Evolutionary conservation across 1,140 invertebrate genomes (phyloP).

Genomic region (Nymphalis io): DNA sequence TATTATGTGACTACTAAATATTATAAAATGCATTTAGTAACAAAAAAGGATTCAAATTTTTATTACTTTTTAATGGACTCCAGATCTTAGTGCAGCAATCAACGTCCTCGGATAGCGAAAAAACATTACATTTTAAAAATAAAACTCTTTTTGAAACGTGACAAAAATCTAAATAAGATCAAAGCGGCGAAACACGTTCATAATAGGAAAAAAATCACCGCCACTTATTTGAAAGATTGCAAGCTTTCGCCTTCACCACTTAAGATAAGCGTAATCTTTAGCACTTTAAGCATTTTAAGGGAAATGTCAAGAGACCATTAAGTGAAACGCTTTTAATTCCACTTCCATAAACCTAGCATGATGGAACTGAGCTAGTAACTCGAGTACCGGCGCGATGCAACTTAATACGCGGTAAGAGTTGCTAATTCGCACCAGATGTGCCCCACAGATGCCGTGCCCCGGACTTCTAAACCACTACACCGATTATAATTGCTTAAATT

Average conservation of each 20-base stretch:
- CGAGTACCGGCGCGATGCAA: slow-evolving; percentile 55
- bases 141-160: slow-evolving; percentile 8
- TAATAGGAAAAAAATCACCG: slow-evolving; percentile 37
- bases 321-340: slow-evolving; percentile 31
- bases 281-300: slow-evolving; percentile 51
- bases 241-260: slow-evolving; percentile 46
- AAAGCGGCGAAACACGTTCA: slow-evolving; percentile 31
- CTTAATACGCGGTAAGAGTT: slow-evolving; percentile 57
- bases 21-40: slow-evolving; percentile 26
- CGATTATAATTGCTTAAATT: slow-evolving; percentile 69
- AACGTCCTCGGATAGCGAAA: neutral
- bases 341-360: slow-evolving; percentile 41
- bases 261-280: slow-evolving; percentile 57
- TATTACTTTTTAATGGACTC: slow-evolving; percentile 25
- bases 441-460: slow-evolving; percentile 50
- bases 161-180: slow-evolving; percentile 19
- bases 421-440: slow-evolving; percentile 70
- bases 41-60: slow-evolving; percentile 28
- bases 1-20: slow-evolving; percentile 34
- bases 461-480: slow-evolving; percentile 78
- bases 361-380: slow-evolving; percentile 59
- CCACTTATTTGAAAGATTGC: slow-evolving; percentile 34
- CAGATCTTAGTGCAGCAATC: slow-evolving; percentile 1
- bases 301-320: slow-evolving; percentile 49
- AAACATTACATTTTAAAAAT: slow-evolving; percentile 14